These are phyloP conservation scores for Keiferia lycopersicella DNA, from an alignment of 2,888 invertebrate species.

Conservation along the genomic window DNA sequence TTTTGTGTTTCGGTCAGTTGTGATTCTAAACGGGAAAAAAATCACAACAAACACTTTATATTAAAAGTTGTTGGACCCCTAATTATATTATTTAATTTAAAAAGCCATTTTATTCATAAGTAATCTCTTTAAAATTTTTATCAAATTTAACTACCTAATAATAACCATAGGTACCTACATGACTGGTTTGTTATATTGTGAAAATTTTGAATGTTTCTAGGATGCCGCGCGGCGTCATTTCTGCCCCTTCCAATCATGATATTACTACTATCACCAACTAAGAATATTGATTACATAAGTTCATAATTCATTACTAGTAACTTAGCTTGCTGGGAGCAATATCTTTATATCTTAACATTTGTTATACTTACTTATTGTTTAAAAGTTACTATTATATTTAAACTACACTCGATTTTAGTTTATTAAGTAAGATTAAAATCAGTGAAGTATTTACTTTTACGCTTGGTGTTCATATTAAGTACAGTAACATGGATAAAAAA, in stretches of 20 bases:
- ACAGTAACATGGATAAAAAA: no score
- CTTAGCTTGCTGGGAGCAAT: constrained; percentile 13
- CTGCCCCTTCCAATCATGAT: neutral
- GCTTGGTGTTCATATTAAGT: no score
- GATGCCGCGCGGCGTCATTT: constrained; percentile 63
- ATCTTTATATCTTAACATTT: constrained; percentile 1
- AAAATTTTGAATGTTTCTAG: constrained; percentile 60
- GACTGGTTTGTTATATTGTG: constrained; percentile 61
- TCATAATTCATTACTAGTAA: no score
- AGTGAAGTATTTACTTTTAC: no score
- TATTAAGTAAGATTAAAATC: no score
- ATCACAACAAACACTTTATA: constrained; percentile 57
- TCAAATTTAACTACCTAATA: constrained; percentile 77
- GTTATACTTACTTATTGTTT: neutral
- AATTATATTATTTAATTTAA: constrained; percentile 65
- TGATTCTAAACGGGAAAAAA: constrained; percentile 42
- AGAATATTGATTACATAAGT: constrained; percentile 9
- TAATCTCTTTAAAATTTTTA: constrained; percentile 76
- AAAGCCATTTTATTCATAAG: constrained; percentile 77
- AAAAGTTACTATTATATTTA: neutral
- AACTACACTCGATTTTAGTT: neutral
- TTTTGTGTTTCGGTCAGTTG: constrained; percentile 39
- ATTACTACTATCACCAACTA: constrained; percentile 18
- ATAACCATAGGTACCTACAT: constrained; percentile 55
- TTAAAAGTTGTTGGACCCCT: constrained; percentile 76